Evolutionary conservation across 1,140 invertebrate genomes (phyloP).

Genomic region (Papilio helenus): DNA sequence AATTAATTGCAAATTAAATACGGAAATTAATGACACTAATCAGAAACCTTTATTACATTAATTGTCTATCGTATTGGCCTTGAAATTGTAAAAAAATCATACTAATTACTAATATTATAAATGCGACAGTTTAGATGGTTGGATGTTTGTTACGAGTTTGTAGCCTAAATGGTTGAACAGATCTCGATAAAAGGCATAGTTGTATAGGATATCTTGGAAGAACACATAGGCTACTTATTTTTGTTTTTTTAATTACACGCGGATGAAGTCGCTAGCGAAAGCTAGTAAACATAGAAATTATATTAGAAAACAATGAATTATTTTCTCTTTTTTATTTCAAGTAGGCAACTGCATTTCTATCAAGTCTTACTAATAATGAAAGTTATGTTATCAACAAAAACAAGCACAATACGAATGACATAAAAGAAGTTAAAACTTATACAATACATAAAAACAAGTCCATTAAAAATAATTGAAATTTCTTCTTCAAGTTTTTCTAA

Average conservation of each 20-base stretch:
- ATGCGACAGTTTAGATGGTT: too few species aligned
- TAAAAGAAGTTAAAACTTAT: neutral
- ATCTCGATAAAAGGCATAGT: too few species aligned
- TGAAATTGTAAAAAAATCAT: too few species aligned
- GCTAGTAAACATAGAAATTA: neutral
- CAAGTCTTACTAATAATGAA: neutral
- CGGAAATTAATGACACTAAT: neutral
- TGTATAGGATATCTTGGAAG: too few species aligned
- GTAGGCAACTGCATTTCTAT: neutral
- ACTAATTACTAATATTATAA: too few species aligned
- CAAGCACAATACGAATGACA: neutral
- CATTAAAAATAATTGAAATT: conserved; percentile 1
- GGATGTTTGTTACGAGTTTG: too few species aligned
- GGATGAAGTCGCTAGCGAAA: too few species aligned
- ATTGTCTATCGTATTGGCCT: too few species aligned
- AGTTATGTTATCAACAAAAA: neutral
- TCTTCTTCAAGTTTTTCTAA: neutral
- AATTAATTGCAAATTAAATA: neutral
- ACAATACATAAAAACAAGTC: neutral
- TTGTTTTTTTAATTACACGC: too few species aligned
- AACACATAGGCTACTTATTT: too few species aligned
- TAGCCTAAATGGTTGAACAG: too few species aligned
- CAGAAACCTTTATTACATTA: neutral
- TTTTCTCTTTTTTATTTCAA: neutral
- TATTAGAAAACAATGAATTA: neutral